These are phyloP conservation scores for Dipodomys merriami DNA, from an alignment of 2,113 vertebrate genomes.

Conservation along the genomic window DNA sequence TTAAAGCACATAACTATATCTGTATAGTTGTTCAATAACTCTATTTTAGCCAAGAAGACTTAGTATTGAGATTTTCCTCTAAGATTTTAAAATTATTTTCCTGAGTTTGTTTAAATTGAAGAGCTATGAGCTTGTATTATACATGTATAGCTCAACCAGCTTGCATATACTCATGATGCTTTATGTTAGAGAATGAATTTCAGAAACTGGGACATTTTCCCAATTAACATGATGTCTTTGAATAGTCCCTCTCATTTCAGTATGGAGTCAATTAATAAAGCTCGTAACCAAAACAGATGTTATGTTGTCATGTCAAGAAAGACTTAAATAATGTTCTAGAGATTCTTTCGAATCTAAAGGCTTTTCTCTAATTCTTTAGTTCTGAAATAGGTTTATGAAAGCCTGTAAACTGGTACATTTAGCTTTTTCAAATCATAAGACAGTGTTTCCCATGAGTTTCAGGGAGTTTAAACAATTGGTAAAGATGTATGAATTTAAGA, in stretches of 20 bases:
- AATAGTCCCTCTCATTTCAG: not conserved
- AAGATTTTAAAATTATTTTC: not conserved
- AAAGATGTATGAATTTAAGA: not conserved
- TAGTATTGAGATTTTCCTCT: not conserved
- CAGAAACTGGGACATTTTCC: not conserved
- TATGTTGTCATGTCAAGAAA: too few relatives aligned
- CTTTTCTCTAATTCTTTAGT: too few relatives aligned
- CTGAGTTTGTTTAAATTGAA: not conserved
- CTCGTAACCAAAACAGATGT: not conserved
- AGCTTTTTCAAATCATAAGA: not conserved
- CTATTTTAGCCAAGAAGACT: not conserved
- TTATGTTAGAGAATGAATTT: not conserved
- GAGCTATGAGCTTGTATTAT: not conserved
- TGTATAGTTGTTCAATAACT: too few relatives aligned
- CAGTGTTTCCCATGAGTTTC: not conserved
- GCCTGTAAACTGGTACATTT: too few relatives aligned
- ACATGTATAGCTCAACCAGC: not conserved
- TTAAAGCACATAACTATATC: too few relatives aligned
- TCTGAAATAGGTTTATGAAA: too few relatives aligned
- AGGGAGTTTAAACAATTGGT: not conserved
- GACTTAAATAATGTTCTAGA: too few relatives aligned
- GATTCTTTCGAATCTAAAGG: too few relatives aligned
- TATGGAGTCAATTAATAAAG: not conserved
- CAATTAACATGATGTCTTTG: not conserved
- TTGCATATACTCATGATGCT: not conserved